Evolutionary conservation across 2,113 vertebrate genomes (phyloP).

Genomic region (Phocoena phocoena): DNA sequence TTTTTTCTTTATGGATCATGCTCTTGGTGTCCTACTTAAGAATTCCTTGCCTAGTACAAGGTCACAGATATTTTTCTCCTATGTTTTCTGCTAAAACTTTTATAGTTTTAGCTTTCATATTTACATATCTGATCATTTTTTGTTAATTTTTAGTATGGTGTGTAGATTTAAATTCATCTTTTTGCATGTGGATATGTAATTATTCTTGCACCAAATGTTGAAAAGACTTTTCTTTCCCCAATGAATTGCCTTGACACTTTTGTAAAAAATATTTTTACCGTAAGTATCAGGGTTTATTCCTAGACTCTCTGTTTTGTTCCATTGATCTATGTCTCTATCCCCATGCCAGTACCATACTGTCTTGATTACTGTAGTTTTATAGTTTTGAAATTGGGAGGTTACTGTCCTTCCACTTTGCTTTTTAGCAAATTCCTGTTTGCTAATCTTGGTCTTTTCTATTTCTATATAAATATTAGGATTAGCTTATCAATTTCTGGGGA

Average conservation of each 20-base stretch:
- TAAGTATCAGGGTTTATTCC: not conserved
- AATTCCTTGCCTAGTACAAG: not conserved
- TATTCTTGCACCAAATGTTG: not conserved
- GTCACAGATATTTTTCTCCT: not conserved
- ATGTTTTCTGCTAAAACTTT: not conserved
- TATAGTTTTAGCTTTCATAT: not conserved
- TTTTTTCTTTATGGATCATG: not conserved
- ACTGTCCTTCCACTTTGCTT: not conserved
- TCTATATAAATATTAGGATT: not conserved
- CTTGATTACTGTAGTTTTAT: not conserved
- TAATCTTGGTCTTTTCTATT: not conserved
- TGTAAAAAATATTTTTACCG: not conserved
- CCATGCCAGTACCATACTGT: not conserved
- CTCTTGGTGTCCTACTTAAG: not conserved
- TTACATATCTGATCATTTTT: not conserved
- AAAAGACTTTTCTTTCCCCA: not conserved
- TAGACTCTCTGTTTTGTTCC: not conserved
- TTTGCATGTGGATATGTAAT: not conserved
- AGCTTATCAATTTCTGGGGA: not conserved
- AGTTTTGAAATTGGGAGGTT: not conserved
- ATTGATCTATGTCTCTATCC: not conserved
- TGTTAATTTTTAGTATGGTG: not conserved
- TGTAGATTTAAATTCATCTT: conserved; percentile 19
- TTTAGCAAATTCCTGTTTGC: not conserved
- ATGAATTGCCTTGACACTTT: not conserved